Base-by-base conservation (phyloP, 2,888 invertebrate genomes). In the Ischnus inquisitorius region DNA sequence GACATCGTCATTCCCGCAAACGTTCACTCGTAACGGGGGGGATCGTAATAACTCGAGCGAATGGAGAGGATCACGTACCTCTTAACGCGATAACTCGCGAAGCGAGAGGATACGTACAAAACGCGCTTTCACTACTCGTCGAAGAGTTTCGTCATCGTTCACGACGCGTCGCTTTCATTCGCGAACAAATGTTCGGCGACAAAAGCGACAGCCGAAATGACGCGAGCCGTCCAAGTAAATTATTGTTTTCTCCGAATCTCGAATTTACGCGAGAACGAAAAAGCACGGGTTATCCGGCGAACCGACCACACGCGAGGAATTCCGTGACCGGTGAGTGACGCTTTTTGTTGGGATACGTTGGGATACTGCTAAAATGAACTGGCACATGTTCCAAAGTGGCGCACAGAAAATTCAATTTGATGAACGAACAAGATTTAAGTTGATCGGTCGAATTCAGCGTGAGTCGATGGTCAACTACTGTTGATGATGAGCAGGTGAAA, bases 61-160 rank as follows among this genome's bases (percentile, higher is more conserved):
- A 69, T 28, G 43, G 69, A 54, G 57, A 72, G 57, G 39, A 72
- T 72, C 57, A 72, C 57, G 57, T 72, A 39, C 71, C 71, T 25
- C 25, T 71, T 71, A 57, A 71, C 41, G 54, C 71, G 71, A 16
- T 34, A 41, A 71, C 22, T 41, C n/a, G 48, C 8, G 71, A 41
- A 14, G 25, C 48, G 25, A 41, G 22, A 57, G 22, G 25, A 54
- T 69, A 71, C 25, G 22, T 22, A 28, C 12, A 34, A 3, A n/a
- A 54, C 41, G 19, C 22, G 41, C 10, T 41, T 54, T n/a, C 46
- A 43, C 41, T 12, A 54, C 19, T 39, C 19, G 22, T 39, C 22
- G 34, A 34, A 51, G 69, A 34, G 34, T 28, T 41, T 19, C 19
- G 39, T 39, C 51, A 71, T 71, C 71, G 22, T 19, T 54, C 54